Evolutionary conservation across 2,113 vertebrate genomes (phyloP), one percentile per base, ranked within the genome.

Genomic region (Probosciger aterrimus): DNA sequence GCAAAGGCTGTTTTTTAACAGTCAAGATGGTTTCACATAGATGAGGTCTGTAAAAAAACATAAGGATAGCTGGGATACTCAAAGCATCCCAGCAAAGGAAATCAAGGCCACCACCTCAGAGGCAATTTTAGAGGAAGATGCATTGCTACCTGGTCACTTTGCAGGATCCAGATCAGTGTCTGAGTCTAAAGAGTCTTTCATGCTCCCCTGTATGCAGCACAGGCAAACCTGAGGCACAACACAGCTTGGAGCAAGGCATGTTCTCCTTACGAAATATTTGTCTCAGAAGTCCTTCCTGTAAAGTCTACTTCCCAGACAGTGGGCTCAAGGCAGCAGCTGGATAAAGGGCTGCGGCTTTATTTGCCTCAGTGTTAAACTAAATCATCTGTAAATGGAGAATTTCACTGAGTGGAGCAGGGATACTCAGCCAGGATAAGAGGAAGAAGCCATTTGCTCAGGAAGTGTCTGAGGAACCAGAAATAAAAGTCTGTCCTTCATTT

Each of bases 401-500:
- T 65, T 55, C 20, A 65, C 44, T 9, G 49, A 62, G 31, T 19
- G 60, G 16, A 83, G 60, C 9, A 27, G 43, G 2, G 1, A 53
- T 64, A 55, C 75, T 85, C 28, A 57, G 53, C 35, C 30, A 81
- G 28, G 41, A 44, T 65, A 47, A 85, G 78, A 94, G 85, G 77
- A 81, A 44, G 22, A 46, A 86, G 46, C 10, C 50, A 31, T 69
- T 94, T 90, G 25, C 81, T 88, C 49, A 35, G 41, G 69, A 49
- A 43, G 68, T 9, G 15, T 59, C 90, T 91, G 91, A 96, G 75
- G 78, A 97, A 93, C 4, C 46, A 86, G 85, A 82, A 95, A 93
- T 97, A 71, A 90, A 91, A 92, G 28, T 78, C 49, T 43, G 11
- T 73, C 43, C 30, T 91, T 90, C 84, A 87, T 94, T 97, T 86